Evolutionary conservation across 2,113 vertebrate species (phyloP), one percentile per base, ranked within the genome.

Genomic region (Bubo bubo): DNA sequence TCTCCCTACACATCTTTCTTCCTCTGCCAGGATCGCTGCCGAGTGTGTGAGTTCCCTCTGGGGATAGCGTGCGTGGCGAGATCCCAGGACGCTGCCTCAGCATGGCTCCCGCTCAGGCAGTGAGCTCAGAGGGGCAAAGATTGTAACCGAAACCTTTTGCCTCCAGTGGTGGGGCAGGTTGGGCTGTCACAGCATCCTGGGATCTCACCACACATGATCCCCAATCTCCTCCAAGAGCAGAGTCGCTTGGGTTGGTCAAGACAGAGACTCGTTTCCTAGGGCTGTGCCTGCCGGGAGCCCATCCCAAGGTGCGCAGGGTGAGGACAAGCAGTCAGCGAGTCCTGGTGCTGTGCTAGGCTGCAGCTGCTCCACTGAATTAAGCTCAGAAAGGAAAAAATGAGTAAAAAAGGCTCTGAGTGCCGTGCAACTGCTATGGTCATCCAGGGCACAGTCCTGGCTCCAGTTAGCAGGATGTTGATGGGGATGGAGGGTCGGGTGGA

Each of bases 1-100:
- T 95, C 89, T 95, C 80, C 73, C 70, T 91, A 37, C 80, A 89
- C 76, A 81, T 53, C 94, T 97, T 97, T 97, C 86, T 97, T 96
- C 94, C 66, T 56, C 80, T 97, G 94, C 95, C 97, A 97, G 93
- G 53, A 72, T 32, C 27, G 1, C 66, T 60, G 87, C 87, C 1
- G 39, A 74, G 60, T 92, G 68, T 81, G 91, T 92, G 93, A 97
- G 96, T 55, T 94, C 86, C 94, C 93, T 34, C 73, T 75, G 89
- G 95, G 89, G 59, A 85, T 14, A 81, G 55, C 2, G 10, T 35
- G 43, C 5, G 7, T 3, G 0, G 37, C 2, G 17, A 80, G 88
- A 79, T 95, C 86, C 64, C 92, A 75, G 76, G 79, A 63, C 8
- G 3, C 52, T 41, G 80, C 24, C 37, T 83, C 2, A 0, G 84